phyloP scores from a whole-genome alignment of 2,113 vertebrate genomes.

The Crotalus helleri region DNA sequence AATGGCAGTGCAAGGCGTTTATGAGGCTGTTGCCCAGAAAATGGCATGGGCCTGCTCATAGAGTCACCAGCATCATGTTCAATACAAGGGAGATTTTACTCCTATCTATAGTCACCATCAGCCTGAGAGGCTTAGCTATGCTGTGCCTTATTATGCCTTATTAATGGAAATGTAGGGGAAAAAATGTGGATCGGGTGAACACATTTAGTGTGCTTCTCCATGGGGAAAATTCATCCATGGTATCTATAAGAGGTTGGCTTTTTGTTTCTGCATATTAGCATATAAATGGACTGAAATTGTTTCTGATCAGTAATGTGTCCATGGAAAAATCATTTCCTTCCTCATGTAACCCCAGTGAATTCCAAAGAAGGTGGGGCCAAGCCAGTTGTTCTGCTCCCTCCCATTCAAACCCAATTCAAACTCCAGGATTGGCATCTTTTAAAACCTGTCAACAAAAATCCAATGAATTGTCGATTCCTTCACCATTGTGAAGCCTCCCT shows the following conservation, averaged over 20 bases:
- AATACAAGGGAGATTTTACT: not conserved
- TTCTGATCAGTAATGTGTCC: not conserved
- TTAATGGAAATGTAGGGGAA: not conserved
- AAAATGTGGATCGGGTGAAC: not conserved
- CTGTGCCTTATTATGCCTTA: not conserved
- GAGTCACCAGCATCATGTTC: not conserved
- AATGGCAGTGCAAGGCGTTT: not conserved
- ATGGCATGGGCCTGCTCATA: not conserved
- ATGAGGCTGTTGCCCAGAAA: not conserved
- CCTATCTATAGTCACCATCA: not conserved
- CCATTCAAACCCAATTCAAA: not conserved
- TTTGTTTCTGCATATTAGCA: not conserved
- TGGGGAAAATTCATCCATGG: not conserved
- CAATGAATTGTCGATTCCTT: not conserved
- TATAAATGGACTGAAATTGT: not conserved
- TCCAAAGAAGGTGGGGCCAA: too few relatives aligned
- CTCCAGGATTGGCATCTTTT: not conserved
- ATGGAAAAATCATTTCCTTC: not conserved
- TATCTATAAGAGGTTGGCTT: not conserved
- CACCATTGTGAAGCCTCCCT: not conserved
- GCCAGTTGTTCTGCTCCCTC: not conserved
- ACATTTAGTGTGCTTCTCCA: not conserved
- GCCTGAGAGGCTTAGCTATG: not conserved
- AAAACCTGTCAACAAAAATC: not conserved
- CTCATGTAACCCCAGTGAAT: not conserved